A percentile compares a stretch with the other conserved stretches of the same genome.
Evolutionary conservation across 2,113 vertebrate genomes (phyloP).

Genomic region (Ctenodactylus gundi): DNA sequence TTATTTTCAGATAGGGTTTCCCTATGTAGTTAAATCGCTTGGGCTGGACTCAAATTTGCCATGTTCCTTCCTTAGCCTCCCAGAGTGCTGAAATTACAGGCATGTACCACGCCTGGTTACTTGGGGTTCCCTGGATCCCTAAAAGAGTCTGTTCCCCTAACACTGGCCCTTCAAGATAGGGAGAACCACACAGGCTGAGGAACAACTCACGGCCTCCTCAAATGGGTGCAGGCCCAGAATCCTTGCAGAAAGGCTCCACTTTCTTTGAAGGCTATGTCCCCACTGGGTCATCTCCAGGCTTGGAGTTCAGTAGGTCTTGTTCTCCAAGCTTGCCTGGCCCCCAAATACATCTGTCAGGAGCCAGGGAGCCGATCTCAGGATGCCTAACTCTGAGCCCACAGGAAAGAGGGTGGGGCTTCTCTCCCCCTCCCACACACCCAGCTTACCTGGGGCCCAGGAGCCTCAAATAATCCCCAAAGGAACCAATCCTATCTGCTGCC

Average conservation of each 20-base stretch:
- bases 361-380: background rate
- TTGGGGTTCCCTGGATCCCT: background rate
- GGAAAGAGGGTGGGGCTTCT: background rate
- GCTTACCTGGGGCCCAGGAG: conserved; percentile 49
- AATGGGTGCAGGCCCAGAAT: background rate
- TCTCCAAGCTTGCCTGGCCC: background rate
- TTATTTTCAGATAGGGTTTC: background rate
- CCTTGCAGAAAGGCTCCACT: background rate
- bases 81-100: background rate
- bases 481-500: conserved; percentile 22
- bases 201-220: background rate
- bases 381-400: background rate
- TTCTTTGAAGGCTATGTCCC: background rate
- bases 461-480: conserved; percentile 45
- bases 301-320: background rate
- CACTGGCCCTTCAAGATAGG: background rate
- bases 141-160: background rate
- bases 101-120: background rate
- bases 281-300: background rate
- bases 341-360: background rate
- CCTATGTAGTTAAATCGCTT: background rate
- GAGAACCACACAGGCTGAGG: background rate
- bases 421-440: background rate
- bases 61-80: background rate
- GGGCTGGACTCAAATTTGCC: background rate